phyloP scores from a whole-genome alignment of 2,888 invertebrate genomes.

The Mythimna loreyi region DNA sequence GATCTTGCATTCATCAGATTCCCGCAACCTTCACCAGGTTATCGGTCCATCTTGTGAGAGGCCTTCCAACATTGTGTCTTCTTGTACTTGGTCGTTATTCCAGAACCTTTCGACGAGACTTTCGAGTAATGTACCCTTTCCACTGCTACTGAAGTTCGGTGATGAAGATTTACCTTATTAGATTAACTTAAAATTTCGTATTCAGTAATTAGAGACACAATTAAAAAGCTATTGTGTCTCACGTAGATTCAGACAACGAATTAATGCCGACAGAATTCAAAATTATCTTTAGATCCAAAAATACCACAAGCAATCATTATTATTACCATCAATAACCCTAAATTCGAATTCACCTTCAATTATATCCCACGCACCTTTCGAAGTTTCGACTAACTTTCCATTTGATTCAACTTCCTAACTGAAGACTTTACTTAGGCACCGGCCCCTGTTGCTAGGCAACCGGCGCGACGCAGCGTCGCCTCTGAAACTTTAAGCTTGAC shows the following conservation, averaged over 20 bases:
- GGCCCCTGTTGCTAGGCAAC: slow-evolving; percentile 51
- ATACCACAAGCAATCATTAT: slow-evolving; percentile 4
- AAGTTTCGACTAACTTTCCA: slow-evolving; percentile 35
- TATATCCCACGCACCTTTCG: slow-evolving; percentile 18
- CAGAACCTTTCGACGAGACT: no score
- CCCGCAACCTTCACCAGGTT: no score
- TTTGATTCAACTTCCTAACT: slow-evolving; percentile 40
- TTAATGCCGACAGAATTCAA: background rate
- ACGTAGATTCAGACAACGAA: no score
- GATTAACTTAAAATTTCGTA: no score
- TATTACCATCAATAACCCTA: slow-evolving; percentile 4
- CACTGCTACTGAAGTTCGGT: background rate
- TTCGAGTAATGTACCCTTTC: no score
- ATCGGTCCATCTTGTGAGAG: no score
- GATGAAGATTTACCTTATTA: background rate
- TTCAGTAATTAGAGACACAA: no score
- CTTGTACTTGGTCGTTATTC: no score
- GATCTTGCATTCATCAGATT: no score
- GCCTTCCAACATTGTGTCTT: no score
- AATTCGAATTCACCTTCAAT: slow-evolving; percentile 15
- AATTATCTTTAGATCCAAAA: background rate
- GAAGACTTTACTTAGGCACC: slow-evolving; percentile 11
- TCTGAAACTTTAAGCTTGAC: slow-evolving; percentile 42
- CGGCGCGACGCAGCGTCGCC: slow-evolving; percentile 45
- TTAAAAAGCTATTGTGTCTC: no score